Percentiles rank a stretch among this genome's conserved stretches.
Conservation (phyloP, 2,113 vertebrate species). For the Neolamprologus variostigma region DNA sequence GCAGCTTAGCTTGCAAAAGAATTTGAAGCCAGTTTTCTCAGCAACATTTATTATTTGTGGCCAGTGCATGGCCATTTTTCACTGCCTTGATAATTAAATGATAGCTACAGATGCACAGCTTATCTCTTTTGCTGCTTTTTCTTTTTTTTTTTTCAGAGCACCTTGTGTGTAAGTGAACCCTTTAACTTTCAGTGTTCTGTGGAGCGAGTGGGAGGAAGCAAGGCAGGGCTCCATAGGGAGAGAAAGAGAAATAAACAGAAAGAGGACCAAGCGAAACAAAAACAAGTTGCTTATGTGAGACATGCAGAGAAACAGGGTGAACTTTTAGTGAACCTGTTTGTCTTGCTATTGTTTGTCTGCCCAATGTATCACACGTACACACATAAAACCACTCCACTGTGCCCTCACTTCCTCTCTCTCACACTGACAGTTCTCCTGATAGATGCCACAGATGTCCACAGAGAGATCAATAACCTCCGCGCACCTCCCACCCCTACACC, state of each 20-base stretch:
- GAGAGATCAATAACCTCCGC: conserved; percentile 35
- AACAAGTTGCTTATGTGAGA: not conserved
- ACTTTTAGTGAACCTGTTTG: conserved; percentile 51
- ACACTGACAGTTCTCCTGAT: conserved; percentile 14
- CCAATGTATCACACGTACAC: not conserved
- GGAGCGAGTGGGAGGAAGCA: not conserved
- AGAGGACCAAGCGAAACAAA: not conserved
- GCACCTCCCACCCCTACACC: not conserved
- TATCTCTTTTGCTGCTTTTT: not conserved
- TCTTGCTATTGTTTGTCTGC: conserved; percentile 12
- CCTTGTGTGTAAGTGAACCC: not conserved
- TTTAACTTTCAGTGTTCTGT: not conserved
- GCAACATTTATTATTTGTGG: conserved; percentile 5
- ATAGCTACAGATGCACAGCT: conserved; percentile 13
- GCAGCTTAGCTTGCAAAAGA: not conserved
- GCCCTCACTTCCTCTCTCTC: conserved; percentile 18
- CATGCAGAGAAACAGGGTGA: not conserved
- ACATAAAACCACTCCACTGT: not conserved
- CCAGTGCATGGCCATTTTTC: conserved; percentile 15
- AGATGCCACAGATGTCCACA: conserved; percentile 50
- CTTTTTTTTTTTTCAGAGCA: not conserved
- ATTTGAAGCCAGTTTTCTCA: not conserved
- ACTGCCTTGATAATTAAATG: conserved; percentile 18
- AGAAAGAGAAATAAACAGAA: not conserved
- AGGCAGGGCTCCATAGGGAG: not conserved